Conservation (phyloP, 2,888 invertebrate genomes). For the Chirona hameri region DNA sequence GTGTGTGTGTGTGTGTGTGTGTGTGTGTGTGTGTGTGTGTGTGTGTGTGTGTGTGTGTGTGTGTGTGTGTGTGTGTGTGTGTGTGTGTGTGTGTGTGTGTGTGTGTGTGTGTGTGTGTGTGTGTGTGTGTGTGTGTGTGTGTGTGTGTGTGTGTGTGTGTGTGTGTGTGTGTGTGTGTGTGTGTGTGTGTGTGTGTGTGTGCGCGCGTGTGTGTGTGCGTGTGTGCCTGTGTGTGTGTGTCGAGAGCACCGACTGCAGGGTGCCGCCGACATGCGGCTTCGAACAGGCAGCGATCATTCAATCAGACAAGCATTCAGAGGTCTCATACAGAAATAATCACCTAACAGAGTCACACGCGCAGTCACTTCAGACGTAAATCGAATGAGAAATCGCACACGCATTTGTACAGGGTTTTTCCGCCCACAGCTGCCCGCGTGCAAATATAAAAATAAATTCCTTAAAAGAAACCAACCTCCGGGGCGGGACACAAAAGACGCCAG, state of each 20-base stretch:
- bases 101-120: too few relatives aligned
- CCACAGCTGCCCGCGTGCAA: neutral
- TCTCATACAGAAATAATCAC: neutral
- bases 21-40: too few relatives aligned
- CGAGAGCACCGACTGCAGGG: neutral
- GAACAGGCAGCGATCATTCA: neutral
- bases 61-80: too few relatives aligned
- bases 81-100: too few relatives aligned
- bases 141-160: too few relatives aligned
- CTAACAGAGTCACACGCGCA: neutral
- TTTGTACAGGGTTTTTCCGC: neutral
- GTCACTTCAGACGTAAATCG: neutral
- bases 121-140: too few relatives aligned
- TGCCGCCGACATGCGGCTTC: neutral
- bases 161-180: too few relatives aligned
- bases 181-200: too few relatives aligned
- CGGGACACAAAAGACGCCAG: neutral
- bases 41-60: too few relatives aligned
- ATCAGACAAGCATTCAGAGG: neutral
- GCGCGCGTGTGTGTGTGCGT: too few relatives aligned
- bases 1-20: too few relatives aligned
- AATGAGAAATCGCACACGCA: neutral
- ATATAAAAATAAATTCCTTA: constrained; percentile 4
- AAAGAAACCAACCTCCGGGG: neutral
- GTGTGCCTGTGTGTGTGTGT: neutral